phyloP scores from a whole-genome alignment of 2,797 vertebrate species.

The Thaleichthys pacificus region DNA sequence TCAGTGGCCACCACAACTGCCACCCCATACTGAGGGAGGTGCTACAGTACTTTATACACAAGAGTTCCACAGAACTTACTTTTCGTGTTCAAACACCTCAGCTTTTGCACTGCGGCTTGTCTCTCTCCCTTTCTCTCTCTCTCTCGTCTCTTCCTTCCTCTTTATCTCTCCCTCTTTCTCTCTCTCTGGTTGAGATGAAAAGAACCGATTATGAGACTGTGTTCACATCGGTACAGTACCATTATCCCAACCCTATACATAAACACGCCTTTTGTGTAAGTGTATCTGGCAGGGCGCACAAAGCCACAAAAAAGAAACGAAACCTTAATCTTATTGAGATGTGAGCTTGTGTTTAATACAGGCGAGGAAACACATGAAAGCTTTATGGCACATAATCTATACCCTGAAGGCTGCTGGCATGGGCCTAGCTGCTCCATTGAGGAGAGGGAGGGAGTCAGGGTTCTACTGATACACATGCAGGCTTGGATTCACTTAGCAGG shows the following conservation, averaged over 20 bases:
- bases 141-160: not conserved
- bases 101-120: not conserved
- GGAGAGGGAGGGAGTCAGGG: slow-evolving; percentile 48
- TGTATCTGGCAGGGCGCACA: slow-evolving; percentile 21
- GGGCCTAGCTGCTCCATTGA: slow-evolving; percentile 51
- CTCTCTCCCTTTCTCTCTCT: slow-evolving; percentile 3
- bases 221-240: not conserved
- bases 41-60: too few species aligned
- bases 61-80: too few species aligned
- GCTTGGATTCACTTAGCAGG: not conserved
- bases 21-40: too few species aligned
- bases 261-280: not conserved
- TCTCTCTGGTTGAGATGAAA: not conserved
- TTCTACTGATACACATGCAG: slow-evolving; percentile 46
- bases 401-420: slow-evolving; percentile 46
- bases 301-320: slow-evolving; percentile 20
- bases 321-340: slow-evolving; percentile 36
- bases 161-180: too few species aligned
- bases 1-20: too few species aligned
- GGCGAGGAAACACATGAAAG: slow-evolving; percentile 42
- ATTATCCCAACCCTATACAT: slow-evolving; percentile 7
- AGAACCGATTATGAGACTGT: too few species aligned
- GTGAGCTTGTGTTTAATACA: slow-evolving; percentile 42
- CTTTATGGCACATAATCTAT: slow-evolving; percentile 41
- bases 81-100: too few species aligned